Base-by-base conservation (phyloP, 2,797 vertebrate species). In the Tarsius wallacei region DNA sequence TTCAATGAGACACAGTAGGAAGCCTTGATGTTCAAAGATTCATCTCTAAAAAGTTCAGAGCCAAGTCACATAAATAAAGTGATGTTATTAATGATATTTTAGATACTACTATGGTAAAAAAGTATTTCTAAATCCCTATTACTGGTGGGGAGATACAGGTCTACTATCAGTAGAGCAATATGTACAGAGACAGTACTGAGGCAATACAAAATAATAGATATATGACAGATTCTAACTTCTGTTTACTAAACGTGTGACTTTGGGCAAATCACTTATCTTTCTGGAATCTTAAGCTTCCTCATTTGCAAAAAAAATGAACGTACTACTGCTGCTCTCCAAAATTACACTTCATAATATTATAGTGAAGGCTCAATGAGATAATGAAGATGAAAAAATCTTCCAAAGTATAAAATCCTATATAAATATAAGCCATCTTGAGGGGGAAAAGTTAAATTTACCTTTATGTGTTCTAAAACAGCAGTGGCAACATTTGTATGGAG, bases 401-500 rank as follows among this genome's bases (percentile, higher is more conserved):
- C 16, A 91, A 74, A 95, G 66, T 28, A 64, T 51, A 87, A 83
- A 96, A 87, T 15, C 7, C 57, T 78, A 42, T 16, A 80, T 9
- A 90, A 95, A 95, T 17, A 57, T 7, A 89, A 84, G 53, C 53
- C 55, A 78, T 36, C 91, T 1, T 87, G 16, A n/a, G 10, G 22
- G n/a, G 21, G 51, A 42, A 74, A 93, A 36, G 14, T 95, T 78
- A 90, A 81, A 95, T 88, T 98, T 96, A 99, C 99, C 99, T 99
- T 99, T 99, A 99, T 99, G 98, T 99, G 99, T 98, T 99, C 99
- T 97, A 99, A 99, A 95, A 99, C 99, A 0, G 99, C 99, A 31
- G 99, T 99, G 96, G 99, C 99, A 76, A 99, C 99, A 90, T 99
- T 99, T 96, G 99, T 99, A 98, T 99, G 99, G 78, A 99, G 99